Base-by-base conservation (phyloP, 2,113 vertebrate species). In the Etheostoma cragini region DNA sequence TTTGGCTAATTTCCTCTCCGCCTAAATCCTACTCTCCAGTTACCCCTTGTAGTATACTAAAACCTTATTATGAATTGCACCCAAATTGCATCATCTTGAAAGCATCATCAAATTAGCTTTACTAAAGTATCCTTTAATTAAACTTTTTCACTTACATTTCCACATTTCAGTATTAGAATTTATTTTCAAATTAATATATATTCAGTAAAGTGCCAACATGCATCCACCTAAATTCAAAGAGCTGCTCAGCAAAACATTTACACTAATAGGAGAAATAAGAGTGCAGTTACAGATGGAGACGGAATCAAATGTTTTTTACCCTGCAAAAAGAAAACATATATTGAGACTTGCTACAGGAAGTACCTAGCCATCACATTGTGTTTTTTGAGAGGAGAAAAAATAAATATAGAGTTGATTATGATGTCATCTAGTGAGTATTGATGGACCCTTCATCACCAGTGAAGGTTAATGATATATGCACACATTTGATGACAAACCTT, bases 1-100 rank as follows among this genome's bases (percentile, higher is more conserved):
- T 77, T 47, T 67, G 47, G 12, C 0, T 26, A 47, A 58, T 92
- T 87, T 85, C 79, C 56, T 80, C 56, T 72, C 19, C 46, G 33
- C 53, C 24, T 74, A 67, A 47, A 62, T 82, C 67, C 45, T 35
- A 50, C 72, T 65, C 57, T 69, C 47, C 46, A 60, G 16, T 61
- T 26, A 12, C 3, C n/a, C 30, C 38, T 8, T 62, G 42, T 45
- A 67, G n/a, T 89, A 78, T 76, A 21, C 19, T 61, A 52, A 82
- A 83, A 80, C 6, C 17, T 52, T 38, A 22, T 74, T 45, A 66
- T 64, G n/a, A 79, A 82, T 91, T 92, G 64, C 85, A 63, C 66
- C 50, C 64, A 84, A 57, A 80, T 91, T 92, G 78, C 90, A 91
- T 93, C 87, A 91, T 90, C 14, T 71, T 76, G 30, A 56, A 69